Percentiles rank a stretch among this genome's conserved stretches.
Conservation (phyloP, 1,140 invertebrate genomes). For the Tetranychus urticae region DNA sequence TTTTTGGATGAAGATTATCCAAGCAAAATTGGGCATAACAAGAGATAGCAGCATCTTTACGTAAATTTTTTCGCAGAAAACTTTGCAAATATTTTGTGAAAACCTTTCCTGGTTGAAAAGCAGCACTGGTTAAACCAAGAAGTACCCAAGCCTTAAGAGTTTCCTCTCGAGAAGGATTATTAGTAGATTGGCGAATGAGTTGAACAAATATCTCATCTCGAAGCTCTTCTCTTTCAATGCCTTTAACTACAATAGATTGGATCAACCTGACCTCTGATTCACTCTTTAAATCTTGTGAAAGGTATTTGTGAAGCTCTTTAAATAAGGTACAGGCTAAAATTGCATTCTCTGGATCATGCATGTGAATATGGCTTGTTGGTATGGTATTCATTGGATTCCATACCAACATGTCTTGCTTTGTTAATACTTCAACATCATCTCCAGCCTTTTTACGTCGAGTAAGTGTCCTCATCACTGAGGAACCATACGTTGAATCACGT, state of each 20-base stretch:
- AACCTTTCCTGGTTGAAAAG: conserved; percentile 71
- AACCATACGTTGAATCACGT: conserved; percentile 44
- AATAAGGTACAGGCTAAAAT: conserved; percentile 70
- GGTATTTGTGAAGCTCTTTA: conserved; percentile 65
- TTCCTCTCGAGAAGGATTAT: conserved; percentile 55
- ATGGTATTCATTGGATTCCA: conserved; percentile 67
- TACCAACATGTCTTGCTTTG: conserved; percentile 75
- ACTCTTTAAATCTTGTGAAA: conserved; percentile 45
- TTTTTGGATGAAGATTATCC: conserved; percentile 67
- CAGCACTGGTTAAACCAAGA: conserved; percentile 60
- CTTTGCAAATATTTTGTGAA: conserved; percentile 54
- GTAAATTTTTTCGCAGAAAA: conserved; percentile 45
- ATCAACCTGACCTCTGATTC: conserved; percentile 57
- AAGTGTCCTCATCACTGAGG: conserved; percentile 55
- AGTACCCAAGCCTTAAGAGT: conserved; percentile 53
- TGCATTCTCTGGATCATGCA: conserved; percentile 84
- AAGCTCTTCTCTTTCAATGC: conserved; percentile 63
- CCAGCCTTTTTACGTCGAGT: conserved; percentile 29
- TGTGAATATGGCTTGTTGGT: conserved; percentile 57
- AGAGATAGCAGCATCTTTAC: conserved; percentile 34
- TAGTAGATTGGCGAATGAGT: conserved; percentile 55
- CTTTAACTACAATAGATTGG: conserved; percentile 57
- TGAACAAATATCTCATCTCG: conserved; percentile 71
- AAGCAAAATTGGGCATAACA: conserved; percentile 76
- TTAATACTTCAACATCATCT: conserved; percentile 44